Evolutionary conservation across 2,888 invertebrate genomes (phyloP), one percentile per base, ranked within the genome.

Genomic region (Scaptomyza cyrtandrae): DNA sequence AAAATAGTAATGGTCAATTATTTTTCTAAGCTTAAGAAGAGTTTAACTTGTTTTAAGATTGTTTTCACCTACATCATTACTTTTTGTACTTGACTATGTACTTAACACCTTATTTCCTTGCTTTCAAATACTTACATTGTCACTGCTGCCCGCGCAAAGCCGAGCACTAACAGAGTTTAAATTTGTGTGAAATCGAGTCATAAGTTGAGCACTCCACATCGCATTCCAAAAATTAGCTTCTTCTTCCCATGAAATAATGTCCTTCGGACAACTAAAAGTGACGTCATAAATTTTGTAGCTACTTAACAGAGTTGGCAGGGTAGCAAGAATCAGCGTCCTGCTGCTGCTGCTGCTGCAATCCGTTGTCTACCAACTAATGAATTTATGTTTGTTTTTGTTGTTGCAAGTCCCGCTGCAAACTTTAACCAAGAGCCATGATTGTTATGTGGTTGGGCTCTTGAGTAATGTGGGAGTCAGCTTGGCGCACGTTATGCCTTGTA

Each of bases 281-380:
- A 81, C 78, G 86, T 85, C 82, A 83, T 83, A 83, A 78, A 87
- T 87, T 83, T 71, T 68, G 72, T 64, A 68, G 75, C 71, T 67
- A 75, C 78, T 84, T 84, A 86, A 70, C 53, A 37, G 46, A 24
- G 24, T 27, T 14, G 33, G 49, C 10, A 7, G 27, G 11, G 13
- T 46, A 56, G 39, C 50, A 29, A 29, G 43, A n/a, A 1, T 39
- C 43, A 37, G 48, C 4, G 37, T 37, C 46, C 58, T 33, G 33
- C 7, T 29, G 54, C 19, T 50, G 19, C 19, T 44, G 37, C 56
- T 48, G 54, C 80, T 48, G 54, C 80, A 65, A 59, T 66, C 66
- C 69, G 73, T 80, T 82, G 82, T 75, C 82, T 78, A 66, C 57
- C 67, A 71, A 73, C 82, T 83, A 83, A 83, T 83, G 88, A 87